These are phyloP conservation scores for Pseudomugil gertrudae DNA, from an alignment of 2,797 vertebrate species.

Conservation along the genomic window DNA sequence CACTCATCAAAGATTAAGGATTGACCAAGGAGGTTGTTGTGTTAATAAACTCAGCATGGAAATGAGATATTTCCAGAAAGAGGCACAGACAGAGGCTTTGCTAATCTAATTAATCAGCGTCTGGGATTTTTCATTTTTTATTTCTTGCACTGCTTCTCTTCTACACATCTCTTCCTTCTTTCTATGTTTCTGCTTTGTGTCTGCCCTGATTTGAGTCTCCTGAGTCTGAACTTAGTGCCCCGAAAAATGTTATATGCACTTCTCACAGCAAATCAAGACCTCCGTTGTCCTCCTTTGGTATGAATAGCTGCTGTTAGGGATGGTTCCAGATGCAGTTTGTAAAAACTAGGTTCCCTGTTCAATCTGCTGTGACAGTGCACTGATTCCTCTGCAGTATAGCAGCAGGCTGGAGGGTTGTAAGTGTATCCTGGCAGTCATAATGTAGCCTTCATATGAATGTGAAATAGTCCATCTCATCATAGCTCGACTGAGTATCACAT, in stretches of 20 bases:
- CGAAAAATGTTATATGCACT: conserved; percentile 37
- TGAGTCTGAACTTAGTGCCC: conserved; percentile 2
- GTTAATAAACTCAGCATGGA: conserved; percentile 77
- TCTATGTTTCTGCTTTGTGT: conserved; percentile 21
- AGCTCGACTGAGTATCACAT: conserved; percentile 38
- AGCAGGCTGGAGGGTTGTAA: conserved; percentile 32
- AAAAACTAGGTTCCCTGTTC: conserved; percentile 3
- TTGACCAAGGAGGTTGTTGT: conserved; percentile 38
- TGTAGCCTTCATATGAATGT: conserved; percentile 29
- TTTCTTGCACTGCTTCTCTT: conserved; percentile 20
- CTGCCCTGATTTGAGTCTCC: conserved; percentile 17
- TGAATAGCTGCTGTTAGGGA: conserved; percentile 8
- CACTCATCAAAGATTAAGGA: conserved; percentile 53
- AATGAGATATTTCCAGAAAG: conserved; percentile 75
- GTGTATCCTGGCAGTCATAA: no score
- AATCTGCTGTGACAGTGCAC: conserved; percentile 18
- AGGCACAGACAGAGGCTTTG: conserved; percentile 57
- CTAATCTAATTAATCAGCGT: conserved; percentile 80
- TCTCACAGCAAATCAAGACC: conserved; percentile 27
- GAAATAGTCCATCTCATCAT: conserved; percentile 27
- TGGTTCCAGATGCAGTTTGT: not conserved
- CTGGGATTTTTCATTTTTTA: conserved; percentile 38
- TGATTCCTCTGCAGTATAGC: conserved; percentile 34
- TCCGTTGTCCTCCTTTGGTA: conserved; percentile 16
- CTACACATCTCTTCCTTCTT: conserved; percentile 11